These are phyloP conservation scores for Dicycla oo DNA, from an alignment of 2,888 invertebrate species.

Conservation along the genomic window DNA sequence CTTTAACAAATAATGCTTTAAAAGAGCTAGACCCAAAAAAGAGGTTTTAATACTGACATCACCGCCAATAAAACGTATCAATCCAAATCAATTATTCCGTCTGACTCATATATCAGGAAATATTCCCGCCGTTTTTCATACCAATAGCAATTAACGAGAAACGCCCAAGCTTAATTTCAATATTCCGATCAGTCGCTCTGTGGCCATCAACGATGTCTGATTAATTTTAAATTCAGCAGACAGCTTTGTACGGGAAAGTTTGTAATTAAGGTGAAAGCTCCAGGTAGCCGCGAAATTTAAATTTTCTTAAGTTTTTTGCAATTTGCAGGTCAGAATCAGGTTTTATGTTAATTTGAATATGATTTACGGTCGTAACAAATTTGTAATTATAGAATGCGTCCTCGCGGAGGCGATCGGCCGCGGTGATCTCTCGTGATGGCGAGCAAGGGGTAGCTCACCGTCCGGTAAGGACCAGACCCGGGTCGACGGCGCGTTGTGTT, in stretches of 20 bases:
- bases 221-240: slow-evolving; percentile 35
- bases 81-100: slow-evolving; percentile 34
- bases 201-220: background rate
- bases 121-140: slow-evolving; percentile 26
- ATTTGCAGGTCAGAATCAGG: too few relatives aligned
- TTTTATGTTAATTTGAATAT: too few relatives aligned
- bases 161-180: slow-evolving; percentile 44
- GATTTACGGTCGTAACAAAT: too few relatives aligned
- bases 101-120: slow-evolving; percentile 25
- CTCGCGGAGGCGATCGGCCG: too few relatives aligned
- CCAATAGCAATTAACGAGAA: slow-evolving; percentile 45
- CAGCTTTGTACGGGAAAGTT: slow-evolving; percentile 27
- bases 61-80: slow-evolving; percentile 19
- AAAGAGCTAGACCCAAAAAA: background rate
- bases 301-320: too few relatives aligned
- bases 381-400: too few relatives aligned
- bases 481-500: too few relatives aligned
- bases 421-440: too few relatives aligned
- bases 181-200: slow-evolving; percentile 40
- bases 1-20: too few relatives aligned
- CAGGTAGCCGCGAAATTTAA: too few relatives aligned
- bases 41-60: background rate
- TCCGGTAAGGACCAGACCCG: too few relatives aligned
- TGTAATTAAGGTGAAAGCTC: slow-evolving; percentile 11
- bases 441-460: too few relatives aligned